phyloP scores from a whole-genome alignment of 2,888 invertebrate genomes.

The Epinotia brunnichana region DNA sequence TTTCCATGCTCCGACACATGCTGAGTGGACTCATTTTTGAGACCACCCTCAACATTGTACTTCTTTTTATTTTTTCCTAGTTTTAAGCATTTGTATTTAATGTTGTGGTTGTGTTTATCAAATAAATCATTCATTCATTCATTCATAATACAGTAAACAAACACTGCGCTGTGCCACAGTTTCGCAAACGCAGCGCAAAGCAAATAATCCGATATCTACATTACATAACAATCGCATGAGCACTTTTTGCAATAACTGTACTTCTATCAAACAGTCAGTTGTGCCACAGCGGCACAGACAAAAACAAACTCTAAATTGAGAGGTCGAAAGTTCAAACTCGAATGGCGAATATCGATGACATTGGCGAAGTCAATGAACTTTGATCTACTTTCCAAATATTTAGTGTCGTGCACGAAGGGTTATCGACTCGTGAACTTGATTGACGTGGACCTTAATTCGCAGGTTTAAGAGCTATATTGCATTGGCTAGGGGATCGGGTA shows the following conservation, averaged over 20 bases:
- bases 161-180: conserved; percentile 2
- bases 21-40: too few species aligned
- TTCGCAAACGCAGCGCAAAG: conserved; percentile 11
- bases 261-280: conserved; percentile 6
- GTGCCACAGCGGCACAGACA: not conserved
- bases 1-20: too few species aligned
- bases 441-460: conserved; percentile 1
- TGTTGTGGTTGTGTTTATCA: too few species aligned
- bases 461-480: not conserved
- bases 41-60: too few species aligned
- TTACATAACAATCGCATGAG: conserved; percentile 26
- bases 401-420: conserved; percentile 11
- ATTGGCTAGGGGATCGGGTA: not conserved
- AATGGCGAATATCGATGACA: not conserved
- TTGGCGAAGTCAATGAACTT: conserved; percentile 22
- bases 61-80: too few species aligned
- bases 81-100: too few species aligned
- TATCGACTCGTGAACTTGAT: conserved; percentile 20
- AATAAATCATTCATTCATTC: too few species aligned
- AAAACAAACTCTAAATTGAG: not conserved
- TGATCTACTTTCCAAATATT: conserved; percentile 30
- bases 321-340: not conserved
- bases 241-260: conserved; percentile 29
- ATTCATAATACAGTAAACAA: conserved; percentile 4
- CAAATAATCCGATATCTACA: conserved; percentile 9